Evolutionary conservation across 2,888 invertebrate genomes (phyloP), one percentile per base, ranked within the genome.

Genomic region (Endotricha flammealis): DNA sequence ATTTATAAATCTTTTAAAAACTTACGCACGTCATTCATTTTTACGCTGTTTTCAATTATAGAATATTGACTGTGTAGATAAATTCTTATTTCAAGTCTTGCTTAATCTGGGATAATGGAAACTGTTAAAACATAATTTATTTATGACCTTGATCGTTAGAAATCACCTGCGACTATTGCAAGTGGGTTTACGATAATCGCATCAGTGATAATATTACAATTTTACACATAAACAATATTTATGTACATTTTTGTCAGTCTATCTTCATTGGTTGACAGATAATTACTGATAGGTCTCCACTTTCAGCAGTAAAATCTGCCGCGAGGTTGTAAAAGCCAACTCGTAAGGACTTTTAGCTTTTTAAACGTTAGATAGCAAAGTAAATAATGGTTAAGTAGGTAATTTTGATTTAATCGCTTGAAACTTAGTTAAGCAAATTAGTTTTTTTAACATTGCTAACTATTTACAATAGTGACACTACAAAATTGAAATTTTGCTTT

Each of bases 171-270:
- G n/a, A n/a, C n/a, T n/a, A n/a, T n/a, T 40, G 47, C 35, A 59
- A 58, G 47, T 65, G 44, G 63, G 59, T 66, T 69, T 58, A 62
- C 49, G 58, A 44, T 44, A 37, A 46, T 51, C 42, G 50, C 48
- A 44, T 36, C 12, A 9, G 41, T 42, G 41, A 44, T 41, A 39
- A 56, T 55, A 58, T 53, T 47, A 57, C 52, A 65, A 64, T 51
- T 62, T 54, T 50, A 57, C 57, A 50, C 44, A 44, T 3, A 4
- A 16, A 16, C 4, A 1, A 5, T 24, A 32, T 24, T 20, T 30
- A 22, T 12, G 14, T 14, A 14, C n/a, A 27, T 27, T 27, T 27
- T 27, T 27, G 27, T 27, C 27, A 27, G 12, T 27, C 4, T 12
- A 27, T 27, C 27, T 12, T 27, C 2, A 12, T 7, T 9, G 3